Evolutionary conservation across 2,888 invertebrate genomes (phyloP).

Genomic region (Anodontia alba): DNA sequence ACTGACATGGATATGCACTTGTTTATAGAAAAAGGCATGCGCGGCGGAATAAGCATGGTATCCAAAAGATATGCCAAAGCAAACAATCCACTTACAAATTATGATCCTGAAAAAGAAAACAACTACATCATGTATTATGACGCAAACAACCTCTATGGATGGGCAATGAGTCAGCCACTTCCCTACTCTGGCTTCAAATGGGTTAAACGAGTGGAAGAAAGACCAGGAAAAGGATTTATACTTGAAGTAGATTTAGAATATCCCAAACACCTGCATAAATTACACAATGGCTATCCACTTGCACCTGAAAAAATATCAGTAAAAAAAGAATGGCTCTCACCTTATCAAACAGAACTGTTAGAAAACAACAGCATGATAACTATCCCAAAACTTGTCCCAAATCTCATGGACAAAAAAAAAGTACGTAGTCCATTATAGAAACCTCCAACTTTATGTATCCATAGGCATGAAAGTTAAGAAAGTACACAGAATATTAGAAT

Average conservation of each 20-base stretch:
- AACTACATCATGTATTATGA: conserved; percentile 43
- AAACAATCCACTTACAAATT: conserved; percentile 67
- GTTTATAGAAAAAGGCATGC: conserved; percentile 63
- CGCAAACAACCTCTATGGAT: conserved; percentile 55
- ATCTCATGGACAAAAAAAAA: conserved; percentile 61
- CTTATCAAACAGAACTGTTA: conserved; percentile 61
- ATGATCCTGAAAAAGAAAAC: conserved; percentile 28
- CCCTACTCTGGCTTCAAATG: conserved; percentile 78
- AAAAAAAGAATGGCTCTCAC: conserved; percentile 43
- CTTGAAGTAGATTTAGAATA: conserved; percentile 31
- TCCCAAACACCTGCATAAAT: conserved; percentile 34
- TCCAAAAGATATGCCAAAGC: conserved; percentile 73
- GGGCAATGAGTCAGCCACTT: conserved; percentile 56
- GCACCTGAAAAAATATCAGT: conserved; percentile 68
- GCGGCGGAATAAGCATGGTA: conserved; percentile 62
- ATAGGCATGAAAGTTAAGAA: conserved; percentile 71
- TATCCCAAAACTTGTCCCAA: conserved; percentile 58
- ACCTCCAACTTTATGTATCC: conserved; percentile 74
- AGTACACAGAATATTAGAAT: conserved; percentile 77
- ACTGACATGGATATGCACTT: conserved; percentile 72
- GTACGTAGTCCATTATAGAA: conserved; percentile 82
- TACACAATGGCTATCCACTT: conserved; percentile 40
- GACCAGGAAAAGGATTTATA: conserved; percentile 35
- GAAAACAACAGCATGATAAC: conserved; percentile 39
- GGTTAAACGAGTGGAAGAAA: conserved; percentile 56